Base-by-base conservation (phyloP, 2,113 vertebrate species). In the Desmodus rotundus region DNA sequence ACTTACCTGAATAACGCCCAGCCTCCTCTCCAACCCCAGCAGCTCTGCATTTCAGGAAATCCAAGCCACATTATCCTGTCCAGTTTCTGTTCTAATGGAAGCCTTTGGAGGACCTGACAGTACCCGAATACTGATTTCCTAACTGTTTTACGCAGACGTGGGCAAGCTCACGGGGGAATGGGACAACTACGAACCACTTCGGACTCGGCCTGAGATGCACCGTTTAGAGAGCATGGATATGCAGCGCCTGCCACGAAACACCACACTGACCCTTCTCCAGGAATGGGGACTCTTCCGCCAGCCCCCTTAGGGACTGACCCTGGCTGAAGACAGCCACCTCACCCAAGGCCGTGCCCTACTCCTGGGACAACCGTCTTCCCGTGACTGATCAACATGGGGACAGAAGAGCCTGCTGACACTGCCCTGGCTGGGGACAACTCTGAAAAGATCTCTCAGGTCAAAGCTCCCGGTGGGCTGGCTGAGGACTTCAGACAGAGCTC, bases 211-310 rank as follows among this genome's bases (percentile, higher is more conserved):
- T 31, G 43, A 67, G 76, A 41, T 67, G 45, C 41, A 24, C 47
- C 15, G 50, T 54, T 41, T 50, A 65, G n/a, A 58, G 17, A 76
- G 31, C 45, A 3, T 31, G 2, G 33, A 4, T 63, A 38, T 31
- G 6, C 7, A 33, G 26, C 11, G 3, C 12, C 61, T 31, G 5
- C 10, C 58, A 10, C 28, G 14, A 10, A 0, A 2, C 10, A 52
- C 5, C 7, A 16, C 7, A 5, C 4, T 13, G 17, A 14, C 3
- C 33, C 52, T 7, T 17, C 36, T 83, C 58, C 14, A 14, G 33
- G 54, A 52, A n/a, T n/a, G 93, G 12, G 24, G 22, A 22, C 19
- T 63, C 41, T 36, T 33, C 10, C 56, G 47, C 20, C 58, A 82
- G 78, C 13, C 20, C 4, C 33, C 61, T 45, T 17, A 38, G 33